A percentile compares a stretch with the other conserved stretches of the same genome.
Evolutionary conservation across 1,140 invertebrate genomes (phyloP).

Genomic region (Halesus radiatus): DNA sequence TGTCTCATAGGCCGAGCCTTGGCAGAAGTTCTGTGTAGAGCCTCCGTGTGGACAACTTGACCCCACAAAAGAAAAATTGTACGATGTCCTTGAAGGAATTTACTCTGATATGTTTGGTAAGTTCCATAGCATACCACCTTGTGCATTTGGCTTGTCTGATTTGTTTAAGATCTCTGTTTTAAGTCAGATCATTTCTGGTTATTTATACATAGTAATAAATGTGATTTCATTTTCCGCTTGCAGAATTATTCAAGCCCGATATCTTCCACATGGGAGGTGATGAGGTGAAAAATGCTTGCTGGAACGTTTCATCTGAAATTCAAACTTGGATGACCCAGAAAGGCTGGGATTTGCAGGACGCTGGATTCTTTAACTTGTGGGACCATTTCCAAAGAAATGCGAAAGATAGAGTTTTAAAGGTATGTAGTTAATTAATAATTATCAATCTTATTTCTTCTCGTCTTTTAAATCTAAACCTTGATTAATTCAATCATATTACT

Average conservation of each 20-base stretch:
- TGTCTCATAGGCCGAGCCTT: constrained; percentile 75
- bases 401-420: constrained; percentile 73
- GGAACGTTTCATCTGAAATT: constrained; percentile 80
- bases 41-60: constrained; percentile 91
- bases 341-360: constrained; percentile 72
- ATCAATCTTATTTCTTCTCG: no score
- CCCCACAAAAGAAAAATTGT: constrained; percentile 81
- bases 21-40: constrained; percentile 84
- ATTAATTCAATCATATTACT: not conserved
- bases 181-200: no score
- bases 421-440: constrained; percentile 50
- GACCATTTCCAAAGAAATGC: constrained; percentile 80
- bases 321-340: constrained; percentile 78
- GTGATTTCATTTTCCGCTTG: constrained; percentile 32
- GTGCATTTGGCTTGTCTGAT: no score
- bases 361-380: constrained; percentile 83
- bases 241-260: constrained; percentile 77
- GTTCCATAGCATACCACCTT: no score
- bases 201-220: no score
- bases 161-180: no score
- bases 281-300: constrained; percentile 83
- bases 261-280: constrained; percentile 93
- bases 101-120: constrained; percentile 76
- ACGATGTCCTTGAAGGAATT: constrained; percentile 80
- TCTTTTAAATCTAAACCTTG: no score